phyloP scores from a whole-genome alignment of 2,113 vertebrate species.

The Hylia prasina region DNA sequence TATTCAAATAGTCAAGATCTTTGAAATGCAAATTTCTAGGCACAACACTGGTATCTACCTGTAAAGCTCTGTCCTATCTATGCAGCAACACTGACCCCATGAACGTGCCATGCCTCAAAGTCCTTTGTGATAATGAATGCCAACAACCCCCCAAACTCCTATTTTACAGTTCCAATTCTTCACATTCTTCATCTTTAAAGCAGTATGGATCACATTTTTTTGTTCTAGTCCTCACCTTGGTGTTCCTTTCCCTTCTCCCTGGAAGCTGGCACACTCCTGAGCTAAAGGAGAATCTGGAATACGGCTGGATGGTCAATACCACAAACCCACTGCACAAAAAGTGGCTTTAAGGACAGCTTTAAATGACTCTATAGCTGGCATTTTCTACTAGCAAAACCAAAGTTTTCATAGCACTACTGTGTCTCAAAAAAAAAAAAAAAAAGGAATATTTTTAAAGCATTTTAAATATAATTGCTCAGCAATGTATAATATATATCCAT shows the following conservation, averaged over 20 bases:
- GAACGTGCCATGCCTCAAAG: background rate
- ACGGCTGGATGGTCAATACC: background rate
- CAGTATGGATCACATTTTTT: background rate
- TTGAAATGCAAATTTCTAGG: background rate
- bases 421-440: background rate
- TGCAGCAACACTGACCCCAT: no score
- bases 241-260: background rate
- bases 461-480: background rate
- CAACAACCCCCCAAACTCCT: background rate
- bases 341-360: background rate
- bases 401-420: background rate
- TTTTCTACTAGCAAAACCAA: background rate
- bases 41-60: background rate
- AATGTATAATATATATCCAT: conserved; percentile 1
- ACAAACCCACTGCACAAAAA: background rate
- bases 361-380: background rate
- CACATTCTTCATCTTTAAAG: background rate
- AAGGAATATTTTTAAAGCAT: background rate
- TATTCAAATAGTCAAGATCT: background rate
- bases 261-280: background rate
- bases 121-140: background rate
- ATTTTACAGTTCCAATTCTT: background rate
- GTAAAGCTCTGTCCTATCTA: background rate
- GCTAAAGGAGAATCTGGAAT: background rate
- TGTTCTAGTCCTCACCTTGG: background rate